Conservation (phyloP, 2,888 invertebrate genomes). For the Plusia festucae region DNA sequence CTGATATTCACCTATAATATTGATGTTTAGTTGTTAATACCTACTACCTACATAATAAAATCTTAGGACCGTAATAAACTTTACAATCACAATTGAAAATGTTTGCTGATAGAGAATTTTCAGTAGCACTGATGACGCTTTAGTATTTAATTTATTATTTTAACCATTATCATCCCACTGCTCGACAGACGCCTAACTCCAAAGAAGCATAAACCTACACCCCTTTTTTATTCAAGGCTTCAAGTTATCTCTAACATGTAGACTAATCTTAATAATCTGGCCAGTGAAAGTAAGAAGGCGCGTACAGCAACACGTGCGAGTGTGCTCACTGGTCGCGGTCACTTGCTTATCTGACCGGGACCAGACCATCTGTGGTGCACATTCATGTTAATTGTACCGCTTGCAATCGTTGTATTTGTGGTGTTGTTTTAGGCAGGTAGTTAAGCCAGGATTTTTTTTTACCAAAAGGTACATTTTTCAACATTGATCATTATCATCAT, state of each 20-base stretch:
- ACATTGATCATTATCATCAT: no score
- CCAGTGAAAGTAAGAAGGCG: slow-evolving; percentile 57
- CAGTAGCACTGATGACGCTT: no score
- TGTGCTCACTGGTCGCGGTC: slow-evolving; percentile 51
- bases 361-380: slow-evolving; percentile 1
- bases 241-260: not conserved
- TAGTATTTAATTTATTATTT: no score
- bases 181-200: no score
- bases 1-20: no score
- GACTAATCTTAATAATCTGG: slow-evolving; percentile 13
- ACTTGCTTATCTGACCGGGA: slow-evolving; percentile 20
- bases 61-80: no score
- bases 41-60: no score
- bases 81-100: no score
- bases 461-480: no score
- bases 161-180: no score
- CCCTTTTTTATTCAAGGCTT: not conserved
- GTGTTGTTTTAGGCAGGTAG: not conserved
- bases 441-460: not conserved
- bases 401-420: not conserved
- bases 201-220: not conserved
- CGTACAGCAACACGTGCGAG: slow-evolving; percentile 30
- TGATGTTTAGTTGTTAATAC: no score
- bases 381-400: slow-evolving; percentile 1
- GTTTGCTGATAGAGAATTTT: no score